Percentiles rank a stretch among this genome's conserved stretches.
phyloP scores from a whole-genome alignment of 2,888 invertebrate genomes.

The Dryococelus australis region DNA sequence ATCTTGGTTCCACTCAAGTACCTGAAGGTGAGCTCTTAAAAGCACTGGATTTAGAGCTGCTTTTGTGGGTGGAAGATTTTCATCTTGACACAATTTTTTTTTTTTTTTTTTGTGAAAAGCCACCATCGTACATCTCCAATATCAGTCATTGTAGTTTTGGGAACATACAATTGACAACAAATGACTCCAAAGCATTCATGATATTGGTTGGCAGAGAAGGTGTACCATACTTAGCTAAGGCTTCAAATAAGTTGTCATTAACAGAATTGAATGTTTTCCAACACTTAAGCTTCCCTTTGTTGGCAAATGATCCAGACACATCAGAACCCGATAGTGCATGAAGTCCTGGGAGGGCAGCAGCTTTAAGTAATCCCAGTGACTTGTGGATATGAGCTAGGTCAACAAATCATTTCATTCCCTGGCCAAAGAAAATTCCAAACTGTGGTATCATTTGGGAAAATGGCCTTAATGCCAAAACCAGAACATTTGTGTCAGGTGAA shows the following conservation, averaged over 20 bases:
- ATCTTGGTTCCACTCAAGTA: too few species aligned
- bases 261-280: background rate
- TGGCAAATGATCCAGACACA: background rate
- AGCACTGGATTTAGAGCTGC: too few species aligned
- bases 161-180: too few species aligned
- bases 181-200: too few species aligned
- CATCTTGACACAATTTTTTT: too few species aligned
- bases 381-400: background rate
- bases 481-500: background rate
- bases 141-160: too few species aligned
- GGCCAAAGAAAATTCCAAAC: background rate
- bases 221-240: too few species aligned
- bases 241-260: background rate
- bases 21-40: too few species aligned
- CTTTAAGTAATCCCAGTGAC: background rate
- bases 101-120: too few species aligned
- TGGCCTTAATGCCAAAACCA: background rate
- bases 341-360: background rate
- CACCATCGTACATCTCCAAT: too few species aligned
- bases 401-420: background rate
- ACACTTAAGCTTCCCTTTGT: background rate
- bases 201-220: too few species aligned
- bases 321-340: background rate
- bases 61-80: too few species aligned
- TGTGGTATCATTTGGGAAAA: background rate